These are phyloP conservation scores for Bombus huntii DNA, from an alignment of 1,140 invertebrate species.

Conservation along the genomic window DNA sequence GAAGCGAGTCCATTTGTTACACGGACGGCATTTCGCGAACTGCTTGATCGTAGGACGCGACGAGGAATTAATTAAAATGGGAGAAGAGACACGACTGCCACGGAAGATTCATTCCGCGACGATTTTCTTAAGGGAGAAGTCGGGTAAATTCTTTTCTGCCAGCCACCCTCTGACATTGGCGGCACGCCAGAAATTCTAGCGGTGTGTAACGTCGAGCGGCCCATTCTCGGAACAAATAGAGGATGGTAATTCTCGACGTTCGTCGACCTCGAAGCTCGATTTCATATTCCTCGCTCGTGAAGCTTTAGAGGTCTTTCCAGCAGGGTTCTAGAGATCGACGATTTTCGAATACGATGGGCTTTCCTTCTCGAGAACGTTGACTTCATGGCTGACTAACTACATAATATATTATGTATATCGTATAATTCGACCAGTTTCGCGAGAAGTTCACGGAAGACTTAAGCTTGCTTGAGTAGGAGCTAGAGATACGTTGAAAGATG, in stretches of 20 bases:
- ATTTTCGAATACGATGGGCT: neutral
- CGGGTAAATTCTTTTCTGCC: slow-evolving; percentile 11
- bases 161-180: slow-evolving; percentile 35
- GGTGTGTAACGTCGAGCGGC: slow-evolving; percentile 46
- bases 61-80: slow-evolving; percentile 45
- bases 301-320: neutral
- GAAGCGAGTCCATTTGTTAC: slow-evolving; percentile 3
- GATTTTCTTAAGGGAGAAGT: slow-evolving; percentile 6
- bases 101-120: neutral
- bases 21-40: neutral
- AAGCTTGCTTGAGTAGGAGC: neutral
- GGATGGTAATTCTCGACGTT: slow-evolving; percentile 53
- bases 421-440: neutral
- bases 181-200: slow-evolving; percentile 25
- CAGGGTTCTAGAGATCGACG: neutral
- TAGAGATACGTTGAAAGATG: neutral
- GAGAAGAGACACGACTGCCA: neutral
- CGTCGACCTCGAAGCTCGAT: slow-evolving; percentile 48
- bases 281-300: slow-evolving; percentile 51
- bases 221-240: slow-evolving; percentile 49
- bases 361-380: neutral
- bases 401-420: neutral
- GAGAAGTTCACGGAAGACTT: neutral
- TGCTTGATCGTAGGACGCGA: neutral
- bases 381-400: neutral